Percentiles rank a stretch among this genome's conserved stretches.
These are phyloP conservation scores for Chionoecetes opilio DNA, from an alignment of 1,140 invertebrate species.

Conservation along the genomic window DNA sequence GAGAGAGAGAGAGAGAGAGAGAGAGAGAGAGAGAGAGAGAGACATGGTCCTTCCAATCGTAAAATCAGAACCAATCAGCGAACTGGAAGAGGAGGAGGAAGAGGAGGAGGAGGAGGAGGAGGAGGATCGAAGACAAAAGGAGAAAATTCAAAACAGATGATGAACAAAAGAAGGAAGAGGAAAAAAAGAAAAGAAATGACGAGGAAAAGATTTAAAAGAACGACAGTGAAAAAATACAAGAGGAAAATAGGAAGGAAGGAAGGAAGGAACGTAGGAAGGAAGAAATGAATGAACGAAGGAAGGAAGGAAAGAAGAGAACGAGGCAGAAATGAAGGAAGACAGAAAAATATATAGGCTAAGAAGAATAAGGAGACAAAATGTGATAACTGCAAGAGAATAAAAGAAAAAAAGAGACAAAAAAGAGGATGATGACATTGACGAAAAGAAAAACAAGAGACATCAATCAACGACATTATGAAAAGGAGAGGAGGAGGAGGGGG, in stretches of 20 bases:
- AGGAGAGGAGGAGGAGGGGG: neutral
- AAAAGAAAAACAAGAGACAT: no score
- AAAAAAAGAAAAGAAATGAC: no score
- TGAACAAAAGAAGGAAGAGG: no score
- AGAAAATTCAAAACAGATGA: no score
- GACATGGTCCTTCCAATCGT: slow-evolving; percentile 60
- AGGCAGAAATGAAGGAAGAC: neutral
- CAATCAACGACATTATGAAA: no score
- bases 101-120: no score
- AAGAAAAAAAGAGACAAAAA: no score
- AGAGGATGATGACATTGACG: no score
- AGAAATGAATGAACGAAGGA: neutral
- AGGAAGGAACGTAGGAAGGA: neutral
- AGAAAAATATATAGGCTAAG: neutral
- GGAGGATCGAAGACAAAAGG: no score
- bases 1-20: neutral
- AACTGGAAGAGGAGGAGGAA: neutral
- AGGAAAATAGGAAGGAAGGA: neutral
- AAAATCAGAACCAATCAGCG: slow-evolving; percentile 74
- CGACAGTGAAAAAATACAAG: no score
- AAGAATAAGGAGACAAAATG: no score
- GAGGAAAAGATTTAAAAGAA: no score
- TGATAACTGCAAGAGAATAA: neutral
- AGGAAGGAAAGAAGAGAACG: neutral
- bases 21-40: neutral